These are phyloP conservation scores for Drosophila fulvimacula DNA, from an alignment of 2,888 invertebrate species.

Conservation along the genomic window DNA sequence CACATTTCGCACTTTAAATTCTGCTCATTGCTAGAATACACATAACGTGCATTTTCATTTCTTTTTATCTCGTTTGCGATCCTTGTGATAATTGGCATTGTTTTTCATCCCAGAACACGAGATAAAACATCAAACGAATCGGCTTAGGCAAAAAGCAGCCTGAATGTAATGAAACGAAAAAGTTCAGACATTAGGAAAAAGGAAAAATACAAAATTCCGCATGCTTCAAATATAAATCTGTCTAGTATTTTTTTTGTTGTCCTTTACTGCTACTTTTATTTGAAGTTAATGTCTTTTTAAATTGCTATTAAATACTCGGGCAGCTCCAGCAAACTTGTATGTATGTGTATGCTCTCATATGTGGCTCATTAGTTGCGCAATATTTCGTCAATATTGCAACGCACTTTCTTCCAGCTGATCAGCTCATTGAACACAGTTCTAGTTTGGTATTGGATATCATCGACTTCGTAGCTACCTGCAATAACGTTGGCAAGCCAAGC, in stretches of 20 bases:
- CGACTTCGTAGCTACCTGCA: constrained; percentile 17
- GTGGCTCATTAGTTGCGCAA: constrained; percentile 49
- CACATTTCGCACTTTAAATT: neutral
- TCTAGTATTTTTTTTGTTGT: constrained; percentile 12
- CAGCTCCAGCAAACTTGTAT: constrained; percentile 1
- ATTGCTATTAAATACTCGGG: constrained; percentile 38
- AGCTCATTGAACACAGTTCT: constrained; percentile 67
- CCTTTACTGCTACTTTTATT: constrained; percentile 33
- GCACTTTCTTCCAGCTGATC: constrained; percentile 72
- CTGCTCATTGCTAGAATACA: neutral
- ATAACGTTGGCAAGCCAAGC: constrained; percentile 41
- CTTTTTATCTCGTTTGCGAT: constrained; percentile 16
- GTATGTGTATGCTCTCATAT: constrained; percentile 35
- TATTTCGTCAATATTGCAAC: constrained; percentile 46
- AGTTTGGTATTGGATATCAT: constrained; percentile 41
- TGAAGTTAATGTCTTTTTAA: constrained; percentile 47
- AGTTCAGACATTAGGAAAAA: constrained; percentile 49
- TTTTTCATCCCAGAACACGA: constrained; percentile 43
- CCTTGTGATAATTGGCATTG: constrained; percentile 63
- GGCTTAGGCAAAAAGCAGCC: constrained; percentile 51
- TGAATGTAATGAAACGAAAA: constrained; percentile 63
- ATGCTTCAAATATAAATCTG: constrained; percentile 20
- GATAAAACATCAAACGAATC: constrained; percentile 69
- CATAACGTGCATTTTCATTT: neutral
- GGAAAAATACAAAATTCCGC: constrained; percentile 25